Evolutionary conservation across 2,888 invertebrate species (phyloP), one percentile per base, ranked within the genome.

Genomic region (Hesperia comma): DNA sequence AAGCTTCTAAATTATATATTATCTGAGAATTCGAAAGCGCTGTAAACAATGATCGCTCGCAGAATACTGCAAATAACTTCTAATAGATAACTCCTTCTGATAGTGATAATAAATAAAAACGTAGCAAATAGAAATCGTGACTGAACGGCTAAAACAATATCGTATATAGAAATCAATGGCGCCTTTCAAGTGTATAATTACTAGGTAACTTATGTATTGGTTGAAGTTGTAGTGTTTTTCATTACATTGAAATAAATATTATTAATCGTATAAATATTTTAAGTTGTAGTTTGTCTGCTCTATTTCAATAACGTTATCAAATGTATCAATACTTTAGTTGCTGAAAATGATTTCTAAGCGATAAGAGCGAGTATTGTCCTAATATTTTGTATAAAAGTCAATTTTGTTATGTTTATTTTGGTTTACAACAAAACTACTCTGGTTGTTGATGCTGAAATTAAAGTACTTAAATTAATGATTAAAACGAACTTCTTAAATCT

Each of bases 71-170:
- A 26, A 60, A 66, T 53, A 66, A 66, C 53, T 66, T 60, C 53
- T 66, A 60, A 66, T 54, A 66, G 66, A 66, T 66, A 43, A 43
- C 54, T 54, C 19, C 33, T 33, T 26, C 19, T n/a, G 66, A 66
- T 66, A 66, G 53, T 66, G 60, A 60, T 54, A 66, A 60, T 67
- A 67, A 67, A 61, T 67, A 67, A 61, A 67, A 67, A 67, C 67
- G 55, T 53, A 66, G 67, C 67, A 67, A 67, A 67, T 67, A 67
- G 67, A 61, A 61, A 67, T 67, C 67, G 67, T 67, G 67, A 67
- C 67, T 49, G 61, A 61, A 26, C n/a, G 55, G 40, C 49, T 67
- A 26, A 61, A 67, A 67, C 61, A 67, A 67, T 55, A 67, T 37
- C 60, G 53, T 60, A 60, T 53, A 66, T 60, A 66, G 33, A 21